Base-by-base conservation (phyloP, 2,797 vertebrate genomes). In the Streptopelia turtur region DNA sequence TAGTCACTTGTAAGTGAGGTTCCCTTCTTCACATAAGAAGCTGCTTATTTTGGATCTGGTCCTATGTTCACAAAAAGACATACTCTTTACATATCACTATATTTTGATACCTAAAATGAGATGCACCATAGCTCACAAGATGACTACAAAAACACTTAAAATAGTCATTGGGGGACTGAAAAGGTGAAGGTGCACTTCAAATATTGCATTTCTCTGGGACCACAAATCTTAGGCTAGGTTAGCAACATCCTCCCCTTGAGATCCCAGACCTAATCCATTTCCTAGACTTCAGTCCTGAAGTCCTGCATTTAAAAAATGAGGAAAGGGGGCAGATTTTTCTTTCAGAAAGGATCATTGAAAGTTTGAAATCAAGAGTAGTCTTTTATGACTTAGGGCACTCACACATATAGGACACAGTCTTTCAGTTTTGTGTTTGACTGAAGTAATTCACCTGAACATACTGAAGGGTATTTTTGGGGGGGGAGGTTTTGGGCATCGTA, bases 381-480 rank as follows among this genome's bases (percentile, higher is more conserved):
- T 75, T 70, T 45, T 22, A 75, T 17, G 81, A 81, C 55, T 78
- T 81, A 83, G 20, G 49, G 5, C 30, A 30, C 31, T 80, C 9
- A 21, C 7, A 59, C 8, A 1, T 41, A 12, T 10, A 70, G 27
- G 25, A 24, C 22, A 59, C 15, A 10, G 13, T 30, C 0, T 0
- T 71, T 94, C 28, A 33, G 11, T 47, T 72, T 71, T 61, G 11
- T 56, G 47, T 65, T 79, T 84, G 35, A 49, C 20, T 82, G 20
- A 93, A 93, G 35, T 47, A 90, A 64, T 11, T 57, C 37, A 39
- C 2, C 11, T 61, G 74, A 90, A 72, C 39, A 25, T 28, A 31
- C 24, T 18, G 14, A 61, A 83, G 28, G 5, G 1, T 8, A 35
- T 78, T 39, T 39, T n/a, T 22, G 41, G 8, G 3, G 3, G 3